phyloP scores from a whole-genome alignment of 2,797 vertebrate genomes.

The Saxicola maurus region DNA sequence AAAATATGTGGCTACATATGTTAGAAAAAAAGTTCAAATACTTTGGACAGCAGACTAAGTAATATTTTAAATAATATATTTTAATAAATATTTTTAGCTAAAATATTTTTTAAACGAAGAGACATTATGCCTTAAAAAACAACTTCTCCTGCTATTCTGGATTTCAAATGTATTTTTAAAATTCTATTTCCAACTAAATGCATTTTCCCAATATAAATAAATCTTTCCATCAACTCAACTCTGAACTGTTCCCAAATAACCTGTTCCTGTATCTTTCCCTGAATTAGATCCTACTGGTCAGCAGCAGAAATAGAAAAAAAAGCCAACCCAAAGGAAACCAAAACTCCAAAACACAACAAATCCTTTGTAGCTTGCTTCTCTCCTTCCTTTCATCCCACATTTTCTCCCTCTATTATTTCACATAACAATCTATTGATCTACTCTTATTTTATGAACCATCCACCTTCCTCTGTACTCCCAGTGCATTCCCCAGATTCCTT shows the following conservation, averaged over 20 bases:
- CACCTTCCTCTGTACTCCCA: background rate
- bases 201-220: background rate
- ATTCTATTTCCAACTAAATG: background rate
- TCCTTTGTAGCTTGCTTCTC: background rate
- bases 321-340: accelerated
- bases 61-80: background rate
- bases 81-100: background rate
- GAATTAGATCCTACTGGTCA: background rate
- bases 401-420: background rate
- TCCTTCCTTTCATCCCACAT: background rate
- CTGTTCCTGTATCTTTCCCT: background rate
- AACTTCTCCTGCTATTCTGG: background rate
- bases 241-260: background rate
- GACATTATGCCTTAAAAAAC: background rate
- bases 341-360: background rate
- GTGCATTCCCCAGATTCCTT: background rate
- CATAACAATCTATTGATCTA: background rate
- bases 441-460: background rate
- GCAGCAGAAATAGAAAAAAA: background rate
- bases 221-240: background rate
- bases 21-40: background rate
- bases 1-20: background rate
- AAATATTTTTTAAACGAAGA: background rate
- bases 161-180: background rate
- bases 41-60: background rate